Conservation (phyloP, 2,797 vertebrate genomes). For the Cuniculus paca region DNA sequence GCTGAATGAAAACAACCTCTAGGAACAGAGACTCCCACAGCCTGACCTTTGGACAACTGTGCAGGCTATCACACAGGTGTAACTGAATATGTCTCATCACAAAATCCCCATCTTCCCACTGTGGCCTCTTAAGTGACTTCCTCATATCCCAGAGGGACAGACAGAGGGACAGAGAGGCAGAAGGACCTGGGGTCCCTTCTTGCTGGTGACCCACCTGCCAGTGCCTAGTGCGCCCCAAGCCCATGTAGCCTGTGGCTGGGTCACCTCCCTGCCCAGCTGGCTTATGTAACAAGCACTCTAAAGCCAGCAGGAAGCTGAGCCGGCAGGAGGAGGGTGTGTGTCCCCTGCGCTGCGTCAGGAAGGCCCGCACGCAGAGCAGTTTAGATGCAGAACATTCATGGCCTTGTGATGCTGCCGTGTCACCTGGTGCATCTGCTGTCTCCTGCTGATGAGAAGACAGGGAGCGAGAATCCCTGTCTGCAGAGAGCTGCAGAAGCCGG, state of each 20-base stretch:
- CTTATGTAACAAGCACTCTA: conserved; percentile 61
- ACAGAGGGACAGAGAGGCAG: neutral
- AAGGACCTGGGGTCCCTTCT: neutral
- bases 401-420: neutral
- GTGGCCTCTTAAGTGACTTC: neutral
- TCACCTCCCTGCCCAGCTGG: neutral
- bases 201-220: neutral
- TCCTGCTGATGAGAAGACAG: neutral
- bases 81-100: neutral
- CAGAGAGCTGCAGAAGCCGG: neutral
- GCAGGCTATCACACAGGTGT: neutral
- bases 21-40: neutral
- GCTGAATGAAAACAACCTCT: neutral
- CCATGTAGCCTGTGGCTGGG: neutral
- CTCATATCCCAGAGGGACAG: neutral
- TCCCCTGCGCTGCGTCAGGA: conserved; percentile 13
- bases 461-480: neutral
- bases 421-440: conserved; percentile 6
- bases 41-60: neutral
- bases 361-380: conserved; percentile 1
- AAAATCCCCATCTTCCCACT: neutral
- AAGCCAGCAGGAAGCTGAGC: conserved; percentile 52
- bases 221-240: neutral
- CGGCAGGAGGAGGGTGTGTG: neutral
- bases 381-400: conserved; percentile 30